These are phyloP conservation scores for Eristalis pertinax DNA, from an alignment of 2,888 invertebrate species.

Conservation along the genomic window DNA sequence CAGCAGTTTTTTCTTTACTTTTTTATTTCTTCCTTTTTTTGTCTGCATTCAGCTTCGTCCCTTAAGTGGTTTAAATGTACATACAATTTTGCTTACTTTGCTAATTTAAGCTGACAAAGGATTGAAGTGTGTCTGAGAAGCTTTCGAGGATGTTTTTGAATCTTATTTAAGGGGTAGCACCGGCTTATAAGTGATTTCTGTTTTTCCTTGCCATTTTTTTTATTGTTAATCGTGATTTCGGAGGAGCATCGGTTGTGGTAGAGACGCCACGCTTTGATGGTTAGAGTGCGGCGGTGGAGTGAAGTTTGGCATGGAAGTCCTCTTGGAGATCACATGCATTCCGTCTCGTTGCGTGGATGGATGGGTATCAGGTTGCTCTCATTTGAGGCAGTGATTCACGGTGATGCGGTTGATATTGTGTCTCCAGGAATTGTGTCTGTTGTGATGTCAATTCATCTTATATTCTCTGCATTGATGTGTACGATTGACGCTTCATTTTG, in stretches of 20 bases:
- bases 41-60: conserved; percentile 35
- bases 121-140: conserved; percentile 61
- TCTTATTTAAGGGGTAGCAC: background rate
- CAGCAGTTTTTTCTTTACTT: background rate
- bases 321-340: background rate
- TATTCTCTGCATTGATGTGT: too few species aligned
- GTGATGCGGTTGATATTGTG: too few species aligned
- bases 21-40: background rate
- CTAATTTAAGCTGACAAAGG: conserved; percentile 67
- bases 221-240: background rate
- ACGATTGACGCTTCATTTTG: too few species aligned
- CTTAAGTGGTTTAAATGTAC: conserved; percentile 64
- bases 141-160: conserved; percentile 24
- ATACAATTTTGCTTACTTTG: conserved; percentile 64
- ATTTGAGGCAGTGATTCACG: too few species aligned
- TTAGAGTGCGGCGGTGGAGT: background rate
- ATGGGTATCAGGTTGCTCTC: too few species aligned
- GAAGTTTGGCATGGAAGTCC: background rate
- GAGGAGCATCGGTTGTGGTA: background rate
- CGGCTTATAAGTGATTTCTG: background rate
- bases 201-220: background rate
- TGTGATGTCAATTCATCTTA: too few species aligned
- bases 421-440: too few species aligned
- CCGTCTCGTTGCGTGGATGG: too few species aligned
- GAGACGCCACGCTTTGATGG: background rate